These are phyloP conservation scores for Campoplex nolae DNA, from an alignment of 2,888 invertebrate species.

Conservation along the genomic window DNA sequence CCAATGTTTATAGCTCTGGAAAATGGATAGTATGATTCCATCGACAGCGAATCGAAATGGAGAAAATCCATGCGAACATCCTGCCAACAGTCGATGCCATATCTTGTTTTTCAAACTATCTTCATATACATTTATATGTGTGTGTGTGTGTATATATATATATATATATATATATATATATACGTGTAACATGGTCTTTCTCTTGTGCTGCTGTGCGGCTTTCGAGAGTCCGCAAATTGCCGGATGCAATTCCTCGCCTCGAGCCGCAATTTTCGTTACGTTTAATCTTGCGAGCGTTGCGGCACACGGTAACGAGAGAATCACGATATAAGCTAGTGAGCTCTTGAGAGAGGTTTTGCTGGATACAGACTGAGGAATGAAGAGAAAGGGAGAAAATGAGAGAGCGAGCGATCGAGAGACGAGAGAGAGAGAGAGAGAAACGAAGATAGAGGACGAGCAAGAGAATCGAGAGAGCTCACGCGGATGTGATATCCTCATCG, in stretches of 20 bases:
- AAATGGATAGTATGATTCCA: constrained; percentile 1
- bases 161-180: constrained; percentile 7
- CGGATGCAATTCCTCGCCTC: constrained; percentile 69
- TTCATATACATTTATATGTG: constrained; percentile 6
- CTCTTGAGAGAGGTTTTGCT: constrained; percentile 49
- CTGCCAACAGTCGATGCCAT: constrained; percentile 40
- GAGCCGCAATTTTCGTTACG: constrained; percentile 70
- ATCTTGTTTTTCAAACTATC: constrained; percentile 39
- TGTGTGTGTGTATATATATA: neutral
- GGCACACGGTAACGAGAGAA: constrained; percentile 58
- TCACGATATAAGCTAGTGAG: constrained; percentile 57
- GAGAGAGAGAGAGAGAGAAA: constrained; percentile 16
- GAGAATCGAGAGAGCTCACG: constrained; percentile 31
- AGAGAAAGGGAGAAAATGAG: constrained; percentile 10
- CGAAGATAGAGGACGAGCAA: neutral
- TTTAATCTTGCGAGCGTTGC: constrained; percentile 65
- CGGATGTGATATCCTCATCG: constrained; percentile 60
- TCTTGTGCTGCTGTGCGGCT: constrained; percentile 47
- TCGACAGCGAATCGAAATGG: constrained; percentile 10
- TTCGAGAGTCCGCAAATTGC: constrained; percentile 67
- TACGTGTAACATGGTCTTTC: constrained; percentile 37
- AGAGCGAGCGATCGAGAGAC: neutral
- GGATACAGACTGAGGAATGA: constrained; percentile 33
- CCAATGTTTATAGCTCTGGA: neutral
- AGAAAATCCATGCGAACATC: constrained; percentile 31